These are phyloP conservation scores for Mechanitis messenoides DNA, from an alignment of 2,888 invertebrate species.

Conservation along the genomic window DNA sequence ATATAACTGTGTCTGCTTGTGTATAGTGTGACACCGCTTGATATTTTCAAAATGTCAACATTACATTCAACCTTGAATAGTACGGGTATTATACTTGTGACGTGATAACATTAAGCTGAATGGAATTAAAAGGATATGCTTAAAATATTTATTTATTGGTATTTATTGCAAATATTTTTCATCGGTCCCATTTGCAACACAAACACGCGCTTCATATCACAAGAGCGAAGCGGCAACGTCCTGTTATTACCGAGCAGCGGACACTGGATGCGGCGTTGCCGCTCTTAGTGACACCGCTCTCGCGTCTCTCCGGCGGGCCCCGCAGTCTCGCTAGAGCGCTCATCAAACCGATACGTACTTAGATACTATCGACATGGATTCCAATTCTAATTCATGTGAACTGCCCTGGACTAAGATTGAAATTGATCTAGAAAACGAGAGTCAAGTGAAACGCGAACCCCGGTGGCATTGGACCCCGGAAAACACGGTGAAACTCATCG, in stretches of 20 bases:
- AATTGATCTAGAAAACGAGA: conserved; percentile 49
- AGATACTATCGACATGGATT: conserved; percentile 49
- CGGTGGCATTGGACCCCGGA: conserved; percentile 53
- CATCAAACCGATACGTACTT: conserved; percentile 48
- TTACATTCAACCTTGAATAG: too few species aligned
- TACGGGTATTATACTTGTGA: too few species aligned
- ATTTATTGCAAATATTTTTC: conserved; percentile 3
- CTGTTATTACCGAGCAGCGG: conserved; percentile 16
- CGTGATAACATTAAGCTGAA: too few species aligned
- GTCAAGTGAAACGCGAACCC: conserved; percentile 36
- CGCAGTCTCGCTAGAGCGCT: conserved; percentile 71
- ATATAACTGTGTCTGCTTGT: too few species aligned
- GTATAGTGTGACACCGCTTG: too few species aligned
- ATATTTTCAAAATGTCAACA: too few species aligned
- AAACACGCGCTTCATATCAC: conserved; percentile 8
- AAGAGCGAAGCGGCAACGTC: conserved; percentile 38
- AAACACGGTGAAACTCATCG: conserved; percentile 57
- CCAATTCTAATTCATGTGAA: conserved; percentile 55
- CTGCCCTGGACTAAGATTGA: conserved; percentile 55
- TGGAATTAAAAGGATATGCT: too few species aligned
- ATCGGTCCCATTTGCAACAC: conserved; percentile 5
- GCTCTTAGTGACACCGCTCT: conserved; percentile 58
- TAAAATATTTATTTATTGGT: not conserved
- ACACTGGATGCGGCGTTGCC: conserved; percentile 50
- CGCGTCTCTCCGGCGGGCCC: conserved; percentile 49